Evolutionary conservation across 1,140 invertebrate species (phyloP), one percentile per base, ranked within the genome.

Genomic region (Caenorhabditis latens): DNA sequence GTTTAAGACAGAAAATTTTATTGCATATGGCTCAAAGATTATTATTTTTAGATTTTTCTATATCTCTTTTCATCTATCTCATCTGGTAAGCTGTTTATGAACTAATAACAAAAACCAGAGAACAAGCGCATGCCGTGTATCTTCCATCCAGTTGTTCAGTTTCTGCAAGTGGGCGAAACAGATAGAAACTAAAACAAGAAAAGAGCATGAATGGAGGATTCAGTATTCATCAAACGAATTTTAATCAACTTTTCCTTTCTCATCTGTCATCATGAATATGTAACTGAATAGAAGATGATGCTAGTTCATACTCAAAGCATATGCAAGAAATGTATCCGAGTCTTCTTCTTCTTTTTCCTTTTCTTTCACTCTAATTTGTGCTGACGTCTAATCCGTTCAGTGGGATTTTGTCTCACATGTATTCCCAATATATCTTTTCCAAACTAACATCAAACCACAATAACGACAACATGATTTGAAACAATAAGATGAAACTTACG

Each of bases 251-350:
- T 50, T 24, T n/a, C 19, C 40, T 53, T 8, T 50, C 21, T 48
- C 71, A 79, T 79, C 46, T 79, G 71, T 50, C 71, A 79, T 53
- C 21, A 42, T n/a, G 21, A 79, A 50, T 50, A 79, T 53, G 71
- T 32, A 79, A 50, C 71, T 46, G 71, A 79, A 79, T 79, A 79
- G 71, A 79, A 79, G 21, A 79, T 79, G 71, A 79, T 79, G n/a
- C 71, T 50, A 79, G 71, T 79, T 79, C 71, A 48, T 79, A 79
- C 71, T 19, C 43, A 50, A n/a, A 24, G 71, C n/a, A 79, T 79
- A 79, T 48, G 46, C 46, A 79, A 79, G 71, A 79, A 79, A 79
- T 79, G 71, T 79, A 79, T 79, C 67, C 19, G 32, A 32, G 32
- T 24, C 11, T 19, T 48, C 67, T 65, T 65, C 42, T 43, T 71